Percentiles rank a stretch among this genome's conserved stretches.
These are phyloP conservation scores for Platerodrilus igneus DNA, from an alignment of 2,888 invertebrate species.

Conservation along the genomic window DNA sequence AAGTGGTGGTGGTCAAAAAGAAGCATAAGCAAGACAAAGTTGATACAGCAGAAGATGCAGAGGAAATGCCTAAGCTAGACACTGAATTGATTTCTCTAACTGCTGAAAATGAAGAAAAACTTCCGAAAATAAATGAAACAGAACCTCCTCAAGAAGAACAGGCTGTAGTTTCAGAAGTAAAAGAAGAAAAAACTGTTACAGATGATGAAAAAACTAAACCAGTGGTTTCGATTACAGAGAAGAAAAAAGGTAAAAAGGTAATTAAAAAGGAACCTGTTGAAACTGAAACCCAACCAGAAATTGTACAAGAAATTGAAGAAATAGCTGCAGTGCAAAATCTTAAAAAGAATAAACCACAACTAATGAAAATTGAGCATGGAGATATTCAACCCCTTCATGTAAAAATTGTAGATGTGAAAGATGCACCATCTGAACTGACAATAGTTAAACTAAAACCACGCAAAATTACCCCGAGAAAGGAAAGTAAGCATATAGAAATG, in stretches of 20 bases:
- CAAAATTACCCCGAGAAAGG: slow-evolving; percentile 38
- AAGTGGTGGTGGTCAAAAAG: slow-evolving; percentile 2
- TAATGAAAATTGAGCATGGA: slow-evolving; percentile 58
- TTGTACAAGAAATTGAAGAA: slow-evolving; percentile 17
- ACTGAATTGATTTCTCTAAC: too few relatives aligned
- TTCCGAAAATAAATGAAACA: too few relatives aligned
- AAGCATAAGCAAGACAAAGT: slow-evolving; percentile 15
- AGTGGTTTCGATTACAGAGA: slow-evolving; percentile 11
- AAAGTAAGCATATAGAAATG: slow-evolving; percentile 42
- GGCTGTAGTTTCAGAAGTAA: slow-evolving; percentile 14
- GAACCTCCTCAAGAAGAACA: slow-evolving; percentile 23
- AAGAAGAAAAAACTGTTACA: slow-evolving; percentile 17
- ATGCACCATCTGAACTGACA: slow-evolving; percentile 56
- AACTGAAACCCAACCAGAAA: slow-evolving; percentile 5
- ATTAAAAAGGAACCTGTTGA: slow-evolving; percentile 14
- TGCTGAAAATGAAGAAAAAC: too few relatives aligned
- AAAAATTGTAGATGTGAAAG: slow-evolving; percentile 54
- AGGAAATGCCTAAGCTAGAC: too few relatives aligned
- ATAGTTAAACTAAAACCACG: slow-evolving; percentile 60
- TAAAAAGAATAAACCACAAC: slow-evolving; percentile 39
- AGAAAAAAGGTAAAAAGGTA: slow-evolving; percentile 6
- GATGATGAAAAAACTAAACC: slow-evolving; percentile 15
- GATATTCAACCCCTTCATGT: slow-evolving; percentile 58
- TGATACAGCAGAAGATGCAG: too few relatives aligned
- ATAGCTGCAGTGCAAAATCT: slow-evolving; percentile 12